Conservation (phyloP, 2,888 invertebrate species). For the Nezara viridula region DNA sequence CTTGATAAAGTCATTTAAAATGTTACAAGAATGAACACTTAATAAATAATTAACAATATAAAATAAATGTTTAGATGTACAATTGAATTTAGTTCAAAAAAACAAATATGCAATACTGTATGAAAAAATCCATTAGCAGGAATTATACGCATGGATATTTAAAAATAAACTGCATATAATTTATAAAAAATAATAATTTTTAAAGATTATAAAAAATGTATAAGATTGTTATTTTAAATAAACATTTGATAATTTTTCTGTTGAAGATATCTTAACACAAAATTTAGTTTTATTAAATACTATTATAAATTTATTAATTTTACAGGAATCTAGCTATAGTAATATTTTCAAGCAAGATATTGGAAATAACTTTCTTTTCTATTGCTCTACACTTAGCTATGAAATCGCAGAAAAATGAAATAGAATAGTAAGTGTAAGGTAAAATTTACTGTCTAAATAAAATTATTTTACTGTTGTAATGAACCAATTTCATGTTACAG, state of each 20-base stretch:
- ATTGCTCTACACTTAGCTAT: constrained; percentile 23
- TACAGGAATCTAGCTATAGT: constrained; percentile 29
- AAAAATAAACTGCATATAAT: too few relatives aligned
- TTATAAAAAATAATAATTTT: too few relatives aligned
- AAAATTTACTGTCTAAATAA: not conserved
- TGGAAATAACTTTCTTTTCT: constrained; percentile 33
- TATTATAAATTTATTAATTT: not conserved
- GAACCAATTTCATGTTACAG: not conserved
- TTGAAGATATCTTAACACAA: not conserved
- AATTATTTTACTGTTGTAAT: not conserved
- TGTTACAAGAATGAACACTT: not conserved
- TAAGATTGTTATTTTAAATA: not conserved
- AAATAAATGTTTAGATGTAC: too few relatives aligned
- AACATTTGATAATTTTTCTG: not conserved
- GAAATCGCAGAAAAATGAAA: constrained; percentile 10
- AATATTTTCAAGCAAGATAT: constrained; percentile 37
- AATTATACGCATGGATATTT: too few relatives aligned
- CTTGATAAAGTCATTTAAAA: not conserved
- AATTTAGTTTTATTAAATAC: not conserved
- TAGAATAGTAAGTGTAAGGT: not conserved
- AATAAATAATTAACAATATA: not conserved
- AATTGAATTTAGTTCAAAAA: too few relatives aligned
- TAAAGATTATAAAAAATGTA: too few relatives aligned
- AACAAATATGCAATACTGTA: too few relatives aligned
- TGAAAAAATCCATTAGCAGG: too few relatives aligned